Evolutionary conservation across 1,140 invertebrate genomes (phyloP), one percentile per base, ranked within the genome.

Genomic region (Bombus polaris): DNA sequence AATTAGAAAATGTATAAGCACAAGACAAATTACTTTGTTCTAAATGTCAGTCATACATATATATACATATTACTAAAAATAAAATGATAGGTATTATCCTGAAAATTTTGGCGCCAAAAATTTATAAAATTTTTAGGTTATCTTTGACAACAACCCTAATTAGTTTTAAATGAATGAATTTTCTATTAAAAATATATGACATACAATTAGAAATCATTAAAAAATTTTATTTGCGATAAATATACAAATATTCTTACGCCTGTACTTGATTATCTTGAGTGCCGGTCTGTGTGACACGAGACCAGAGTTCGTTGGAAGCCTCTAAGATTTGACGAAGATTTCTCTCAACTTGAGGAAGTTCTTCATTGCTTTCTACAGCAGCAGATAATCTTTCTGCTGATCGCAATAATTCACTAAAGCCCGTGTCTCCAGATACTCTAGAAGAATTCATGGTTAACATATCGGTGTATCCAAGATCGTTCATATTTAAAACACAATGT

Each of bases 281-380:
- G 59, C 97, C 97, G 78, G 97, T 97, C 93, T 98, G 97, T 32
- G 98, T 97, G 37, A 98, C 97, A 93, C 97, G 96, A 2, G 97
- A 97, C 96, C 98, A 98, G 15, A 99, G 94, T 94, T 99, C 98
- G 91, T 98, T 97, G 0, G 98, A 98, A 57, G 98, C 98, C 95
- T 99, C 98, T 53, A 98, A 95, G 53, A 99, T 98, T 96, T 99
- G 98, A 65, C 97, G 96, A 42, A 99, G 95, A 91, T 98, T 99
- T 88, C 98, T 96, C 91, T 99, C 98, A 15, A 99, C 98, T 94
- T 98, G 97, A 12, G 98, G 98, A 75, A 98, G 93, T 89, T 98
- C 98, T 75, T 97, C 96, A 90, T 96, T 97, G 37, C 97, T 97
- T 95, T 98, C 98, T 77, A 99, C 97, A 93, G 98, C 97, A 78